A percentile compares a stretch with the other conserved stretches of the same genome.
phyloP scores from a whole-genome alignment of 2,888 invertebrate species.

The Clusia tigrina region DNA sequence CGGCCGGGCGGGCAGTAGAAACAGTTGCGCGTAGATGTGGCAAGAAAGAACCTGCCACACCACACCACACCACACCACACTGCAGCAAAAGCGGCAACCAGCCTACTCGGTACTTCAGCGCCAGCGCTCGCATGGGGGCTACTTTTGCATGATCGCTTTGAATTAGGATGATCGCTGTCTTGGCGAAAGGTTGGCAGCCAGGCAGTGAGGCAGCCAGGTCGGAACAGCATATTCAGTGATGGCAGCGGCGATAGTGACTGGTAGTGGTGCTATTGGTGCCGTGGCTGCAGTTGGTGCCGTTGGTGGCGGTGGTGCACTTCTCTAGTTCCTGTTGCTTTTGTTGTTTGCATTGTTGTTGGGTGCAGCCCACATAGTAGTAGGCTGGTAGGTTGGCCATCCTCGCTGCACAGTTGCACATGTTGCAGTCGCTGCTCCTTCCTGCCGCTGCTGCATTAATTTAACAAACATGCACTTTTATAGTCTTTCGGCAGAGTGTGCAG shows the following conservation, averaged over 20 bases:
- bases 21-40: constrained; percentile 28
- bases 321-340: too few relatives aligned
- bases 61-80: constrained; percentile 46
- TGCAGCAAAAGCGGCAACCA: too few relatives aligned
- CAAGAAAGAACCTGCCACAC: constrained; percentile 48
- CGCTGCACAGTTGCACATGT: constrained; percentile 42
- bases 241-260: background rate
- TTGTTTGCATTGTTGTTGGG: too few relatives aligned
- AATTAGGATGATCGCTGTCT: constrained; percentile 7
- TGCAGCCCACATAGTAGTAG: constrained; percentile 43
- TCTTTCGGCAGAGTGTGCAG: constrained; percentile 40
- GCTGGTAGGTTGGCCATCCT: constrained; percentile 40
- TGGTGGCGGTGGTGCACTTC: constrained; percentile 8
- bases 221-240: background rate
- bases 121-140: constrained; percentile 6
- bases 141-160: constrained; percentile 10
- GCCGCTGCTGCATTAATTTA: constrained; percentile 59
- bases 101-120: too few relatives aligned
- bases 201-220: background rate
- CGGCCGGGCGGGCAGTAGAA: constrained; percentile 23
- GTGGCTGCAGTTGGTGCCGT: constrained; percentile 11
- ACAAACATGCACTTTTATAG: constrained; percentile 56
- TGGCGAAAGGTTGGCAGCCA: background rate
- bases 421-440: constrained; percentile 37
- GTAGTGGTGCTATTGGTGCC: background rate